phyloP scores from a whole-genome alignment of 2,797 vertebrate genomes.

The Molothrus ater region DNA sequence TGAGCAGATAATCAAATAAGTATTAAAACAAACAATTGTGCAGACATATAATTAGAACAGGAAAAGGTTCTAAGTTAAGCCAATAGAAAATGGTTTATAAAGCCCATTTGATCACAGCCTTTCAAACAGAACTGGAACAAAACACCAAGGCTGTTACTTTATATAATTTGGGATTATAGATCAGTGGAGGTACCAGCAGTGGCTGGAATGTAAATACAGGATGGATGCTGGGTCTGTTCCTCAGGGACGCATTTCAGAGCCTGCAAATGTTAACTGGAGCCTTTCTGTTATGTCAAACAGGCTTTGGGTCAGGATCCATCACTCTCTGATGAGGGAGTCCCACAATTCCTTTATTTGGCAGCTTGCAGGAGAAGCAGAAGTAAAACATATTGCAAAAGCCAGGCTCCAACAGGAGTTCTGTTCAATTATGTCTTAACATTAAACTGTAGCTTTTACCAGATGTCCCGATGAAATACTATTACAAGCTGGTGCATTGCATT shows the following conservation, averaged over 20 bases:
- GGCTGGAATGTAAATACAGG: not conserved
- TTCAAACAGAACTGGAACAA: not conserved
- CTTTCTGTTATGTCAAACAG: not conserved
- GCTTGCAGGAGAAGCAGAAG: not conserved
- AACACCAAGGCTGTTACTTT: not conserved
- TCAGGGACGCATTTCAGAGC: not conserved
- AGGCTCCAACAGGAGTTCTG: slow-evolving; percentile 8
- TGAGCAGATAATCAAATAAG: slow-evolving; percentile 34
- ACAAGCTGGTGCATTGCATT: not conserved
- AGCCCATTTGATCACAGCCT: not conserved
- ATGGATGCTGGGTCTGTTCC: not conserved
- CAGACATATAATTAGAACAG: slow-evolving; percentile 16
- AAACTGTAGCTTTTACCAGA: slow-evolving; percentile 49
- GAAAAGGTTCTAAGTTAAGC: not conserved
- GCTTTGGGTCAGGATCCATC: not conserved
- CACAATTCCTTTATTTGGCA: not conserved
- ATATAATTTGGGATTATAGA: not conserved
- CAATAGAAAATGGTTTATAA: slow-evolving; percentile 5
- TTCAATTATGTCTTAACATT: slow-evolving; percentile 32
- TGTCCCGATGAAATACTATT: slow-evolving; percentile 55
- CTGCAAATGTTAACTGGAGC: not conserved
- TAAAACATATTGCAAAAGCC: slow-evolving; percentile 25
- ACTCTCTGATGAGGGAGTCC: not conserved
- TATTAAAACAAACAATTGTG: slow-evolving; percentile 29
- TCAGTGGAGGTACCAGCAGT: not conserved